These are phyloP conservation scores for Muscicapa striata DNA, from an alignment of 2,797 vertebrate species.

Conservation along the genomic window DNA sequence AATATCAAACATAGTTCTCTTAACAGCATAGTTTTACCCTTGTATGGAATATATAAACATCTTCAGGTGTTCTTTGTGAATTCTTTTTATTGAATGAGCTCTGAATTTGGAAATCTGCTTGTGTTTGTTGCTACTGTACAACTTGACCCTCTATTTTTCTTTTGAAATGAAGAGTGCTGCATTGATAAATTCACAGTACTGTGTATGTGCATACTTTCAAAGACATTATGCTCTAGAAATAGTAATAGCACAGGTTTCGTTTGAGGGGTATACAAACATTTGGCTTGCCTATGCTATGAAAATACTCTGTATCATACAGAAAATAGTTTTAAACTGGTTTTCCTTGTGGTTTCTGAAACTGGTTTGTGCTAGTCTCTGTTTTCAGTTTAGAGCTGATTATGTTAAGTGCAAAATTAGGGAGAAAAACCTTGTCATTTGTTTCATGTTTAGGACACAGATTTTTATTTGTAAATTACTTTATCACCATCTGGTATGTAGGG, in stretches of 20 bases:
- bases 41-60: not conserved
- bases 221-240: not conserved
- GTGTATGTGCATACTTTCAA: not conserved
- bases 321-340: constrained; percentile 52
- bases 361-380: constrained; percentile 17
- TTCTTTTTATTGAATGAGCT: not conserved
- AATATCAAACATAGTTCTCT: not conserved
- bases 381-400: not conserved
- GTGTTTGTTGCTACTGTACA: not conserved
- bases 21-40: not conserved
- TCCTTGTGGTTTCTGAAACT: constrained; percentile 35
- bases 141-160: not conserved
- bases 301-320: not conserved
- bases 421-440: not conserved
- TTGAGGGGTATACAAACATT: not conserved
- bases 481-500: not conserved
- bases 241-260: not conserved
- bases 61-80: not conserved
- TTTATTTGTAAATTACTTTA: not conserved
- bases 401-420: not conserved
- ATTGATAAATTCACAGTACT: not conserved
- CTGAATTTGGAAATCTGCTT: not conserved
- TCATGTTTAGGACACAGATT: not conserved
- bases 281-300: not conserved
- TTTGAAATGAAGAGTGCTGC: not conserved